Base-by-base conservation (phyloP, 1,140 invertebrate species). In the Cephus cinctus region DNA sequence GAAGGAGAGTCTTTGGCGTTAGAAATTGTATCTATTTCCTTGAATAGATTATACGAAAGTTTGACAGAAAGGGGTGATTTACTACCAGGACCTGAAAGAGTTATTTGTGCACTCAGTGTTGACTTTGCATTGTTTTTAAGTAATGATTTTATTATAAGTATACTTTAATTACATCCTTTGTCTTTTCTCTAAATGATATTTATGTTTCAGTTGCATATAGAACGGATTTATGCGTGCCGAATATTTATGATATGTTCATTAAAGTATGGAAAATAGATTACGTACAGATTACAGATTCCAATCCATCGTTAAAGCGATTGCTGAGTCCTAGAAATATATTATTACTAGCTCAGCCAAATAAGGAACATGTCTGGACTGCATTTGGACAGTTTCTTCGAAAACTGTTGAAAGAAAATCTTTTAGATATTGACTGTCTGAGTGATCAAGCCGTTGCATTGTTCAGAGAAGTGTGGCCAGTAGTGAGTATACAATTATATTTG, bases 361-460 rank as follows among this genome's bases (percentile, higher is more conserved):
- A 69, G 9, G 42, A 47, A n/a, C 23, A 51, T 11, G 44, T 59
- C 16, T 74, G 73, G 71, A 34, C 43, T n/a, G 42, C 31, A 14
- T 66, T 56, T 23, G 73, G 69, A 6, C 50, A 57, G 46, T 67
- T 75, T 48, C 54, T 76, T 31, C 66, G 60, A 9, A 57, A 45
- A 54, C 49, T 78, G 42, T 65, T 74, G 41, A 59, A 57, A 2
- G 54, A 66, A 40, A 51, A 70, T 15, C 40, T 80, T 44, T 52
- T 80, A 25, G 63, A 56, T n/a, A 55, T 74, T 16, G 60, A 71
- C 4, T 47, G 45, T 43, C 47, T 80, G 6, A 72, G 75, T 41
- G 65, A 75, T 19, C 71, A 78, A 38, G 76, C 70, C 40, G 61
- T 79, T 3, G 67, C 66, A 35, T 56, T 80, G 22, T 71, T 80